These are phyloP conservation scores for Bos javanicus DNA, from an alignment of 2,113 vertebrate genomes.

Conservation along the genomic window DNA sequence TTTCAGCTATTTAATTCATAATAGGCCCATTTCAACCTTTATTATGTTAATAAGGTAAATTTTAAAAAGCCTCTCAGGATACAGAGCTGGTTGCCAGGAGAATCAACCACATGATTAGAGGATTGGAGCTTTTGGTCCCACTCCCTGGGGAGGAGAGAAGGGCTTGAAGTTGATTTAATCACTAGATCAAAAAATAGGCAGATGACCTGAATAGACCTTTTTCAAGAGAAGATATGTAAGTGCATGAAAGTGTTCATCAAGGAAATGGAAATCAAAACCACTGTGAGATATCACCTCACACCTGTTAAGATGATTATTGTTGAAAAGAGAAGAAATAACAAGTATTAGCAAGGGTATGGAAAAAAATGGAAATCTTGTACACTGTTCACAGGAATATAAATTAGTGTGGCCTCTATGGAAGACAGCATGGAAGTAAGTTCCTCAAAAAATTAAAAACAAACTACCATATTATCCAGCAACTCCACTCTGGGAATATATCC, in stretches of 20 bases:
- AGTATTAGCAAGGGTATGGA: background rate
- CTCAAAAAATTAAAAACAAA: background rate
- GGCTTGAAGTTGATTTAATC: background rate
- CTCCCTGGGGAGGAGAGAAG: background rate
- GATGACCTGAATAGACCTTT: background rate
- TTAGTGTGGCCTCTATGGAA: background rate
- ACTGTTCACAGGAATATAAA: background rate
- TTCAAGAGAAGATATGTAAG: background rate
- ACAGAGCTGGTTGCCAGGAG: background rate
- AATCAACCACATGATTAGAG: background rate
- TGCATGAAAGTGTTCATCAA: background rate
- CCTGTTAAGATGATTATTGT: background rate
- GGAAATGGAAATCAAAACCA: background rate
- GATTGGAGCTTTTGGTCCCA: background rate
- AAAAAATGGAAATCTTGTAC: background rate
- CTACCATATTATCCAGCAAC: background rate
- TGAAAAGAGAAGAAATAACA: background rate
- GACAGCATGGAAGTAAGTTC: background rate
- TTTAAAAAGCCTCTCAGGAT: background rate
- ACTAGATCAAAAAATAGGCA: background rate
- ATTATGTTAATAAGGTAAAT: background rate
- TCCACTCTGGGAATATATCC: background rate
- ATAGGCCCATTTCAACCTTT: background rate
- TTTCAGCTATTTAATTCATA: background rate
- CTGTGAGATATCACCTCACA: background rate